Percentiles rank a stretch among this genome's conserved stretches.
phyloP scores from a whole-genome alignment of 2,888 invertebrate genomes.

The Xanthia togata region DNA sequence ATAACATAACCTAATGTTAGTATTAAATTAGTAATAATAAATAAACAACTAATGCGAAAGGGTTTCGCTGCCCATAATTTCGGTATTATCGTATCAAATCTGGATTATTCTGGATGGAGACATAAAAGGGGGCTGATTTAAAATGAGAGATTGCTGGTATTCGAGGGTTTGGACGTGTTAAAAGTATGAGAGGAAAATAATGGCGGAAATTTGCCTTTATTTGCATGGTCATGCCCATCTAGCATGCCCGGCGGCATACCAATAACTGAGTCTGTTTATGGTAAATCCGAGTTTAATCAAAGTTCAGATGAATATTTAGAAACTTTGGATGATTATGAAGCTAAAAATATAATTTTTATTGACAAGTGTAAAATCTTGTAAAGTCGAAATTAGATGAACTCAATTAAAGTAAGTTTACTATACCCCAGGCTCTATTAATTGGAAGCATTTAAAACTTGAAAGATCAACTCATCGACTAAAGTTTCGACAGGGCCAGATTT shows the following conservation, averaged over 20 bases:
- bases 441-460: conserved; percentile 37
- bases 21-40: no score
- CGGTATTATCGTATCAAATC: conserved; percentile 38
- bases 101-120: conserved; percentile 42
- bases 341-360: conserved; percentile 10
- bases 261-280: background rate
- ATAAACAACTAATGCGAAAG: no score
- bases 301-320: background rate
- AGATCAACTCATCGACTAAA: conserved; percentile 15
- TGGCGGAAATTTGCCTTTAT: background rate
- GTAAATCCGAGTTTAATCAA: background rate
- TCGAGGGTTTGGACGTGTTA: background rate
- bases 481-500: conserved; percentile 31
- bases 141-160: conserved; percentile 22
- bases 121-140: conserved; percentile 18
- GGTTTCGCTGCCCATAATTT: conserved; percentile 43
- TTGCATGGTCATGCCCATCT: background rate
- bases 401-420: background rate
- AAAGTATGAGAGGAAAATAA: conserved; percentile 7
- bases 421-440: conserved; percentile 11
- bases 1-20: no score
- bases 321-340: background rate
- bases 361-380: conserved; percentile 12
- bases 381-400: conserved; percentile 20
- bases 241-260: background rate